Evolutionary conservation across 2,888 invertebrate species (phyloP).

Genomic region (Holacanthella duospinosa): DNA sequence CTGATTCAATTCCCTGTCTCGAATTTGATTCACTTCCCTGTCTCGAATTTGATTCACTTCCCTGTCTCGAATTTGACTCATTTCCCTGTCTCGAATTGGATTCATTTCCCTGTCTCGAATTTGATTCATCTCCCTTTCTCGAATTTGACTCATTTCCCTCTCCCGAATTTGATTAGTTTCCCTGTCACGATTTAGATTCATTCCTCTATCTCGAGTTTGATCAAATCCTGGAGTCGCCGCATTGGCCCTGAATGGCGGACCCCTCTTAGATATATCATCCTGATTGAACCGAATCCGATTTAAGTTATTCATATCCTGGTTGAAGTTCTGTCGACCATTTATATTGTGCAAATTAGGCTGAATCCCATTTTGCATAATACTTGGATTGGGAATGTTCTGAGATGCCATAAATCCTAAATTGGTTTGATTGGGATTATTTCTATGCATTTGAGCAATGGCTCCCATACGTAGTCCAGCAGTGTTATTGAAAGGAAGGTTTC

Average conservation of each 20-base stretch:
- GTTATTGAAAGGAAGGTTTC: background rate
- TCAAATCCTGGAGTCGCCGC: background rate
- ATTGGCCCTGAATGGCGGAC: background rate
- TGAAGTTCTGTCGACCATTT: too few species aligned
- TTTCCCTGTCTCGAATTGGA: too few species aligned
- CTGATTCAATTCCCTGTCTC: background rate
- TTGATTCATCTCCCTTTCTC: background rate
- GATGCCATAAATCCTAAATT: background rate
- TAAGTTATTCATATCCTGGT: background rate
- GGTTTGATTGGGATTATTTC: too few species aligned
- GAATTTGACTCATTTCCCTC: background rate
- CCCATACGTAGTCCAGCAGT: background rate
- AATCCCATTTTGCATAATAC: background rate
- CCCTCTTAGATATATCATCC: background rate
- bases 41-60: background rate
- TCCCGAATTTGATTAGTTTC: background rate
- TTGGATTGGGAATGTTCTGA: background rate
- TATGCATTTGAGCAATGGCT: background rate
- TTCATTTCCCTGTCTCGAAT: background rate
- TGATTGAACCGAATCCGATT: conserved; percentile 1
- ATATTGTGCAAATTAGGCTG: background rate
- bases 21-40: too few species aligned
- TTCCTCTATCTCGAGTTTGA: background rate
- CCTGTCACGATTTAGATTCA: background rate
- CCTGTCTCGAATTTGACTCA: background rate